A percentile compares a stretch with the other conserved stretches of the same genome.
Conservation (phyloP, 2,113 vertebrate genomes). For the Okapia johnstoni region DNA sequence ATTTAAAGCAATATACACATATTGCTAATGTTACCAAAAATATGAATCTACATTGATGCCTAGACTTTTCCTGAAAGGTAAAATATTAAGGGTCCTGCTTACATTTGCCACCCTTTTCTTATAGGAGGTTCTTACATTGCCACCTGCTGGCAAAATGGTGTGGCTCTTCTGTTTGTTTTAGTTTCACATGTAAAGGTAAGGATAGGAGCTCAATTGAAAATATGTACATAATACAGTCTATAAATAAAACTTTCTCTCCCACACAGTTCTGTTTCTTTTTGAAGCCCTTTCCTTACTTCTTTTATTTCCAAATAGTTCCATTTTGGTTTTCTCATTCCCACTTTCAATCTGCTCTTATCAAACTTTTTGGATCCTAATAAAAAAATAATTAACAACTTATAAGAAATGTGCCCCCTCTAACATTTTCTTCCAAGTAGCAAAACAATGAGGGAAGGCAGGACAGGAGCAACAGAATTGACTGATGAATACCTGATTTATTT, state of each 20-base stretch:
- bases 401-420: background rate
- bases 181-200: rapidly evolving
- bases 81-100: background rate
- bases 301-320: background rate
- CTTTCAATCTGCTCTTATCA: background rate
- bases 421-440: background rate
- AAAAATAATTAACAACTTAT: background rate
- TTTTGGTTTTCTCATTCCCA: background rate
- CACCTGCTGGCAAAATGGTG: conserved; percentile 8
- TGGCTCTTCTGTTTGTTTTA: background rate
- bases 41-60: background rate
- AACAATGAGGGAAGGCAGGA: background rate
- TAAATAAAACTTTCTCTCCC: background rate
- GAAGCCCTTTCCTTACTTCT: background rate
- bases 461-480: background rate
- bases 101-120: background rate
- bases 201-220: background rate
- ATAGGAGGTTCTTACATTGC: background rate
- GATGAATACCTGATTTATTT: background rate
- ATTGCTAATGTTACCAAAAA: background rate
- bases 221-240: background rate
- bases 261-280: background rate
- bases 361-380: background rate
- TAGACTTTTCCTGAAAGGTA: background rate
- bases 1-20: background rate